Percentiles rank a stretch among this genome's conserved stretches.
These are phyloP conservation scores for Flexamia atlantica DNA, from an alignment of 2,888 invertebrate species.

Conservation along the genomic window DNA sequence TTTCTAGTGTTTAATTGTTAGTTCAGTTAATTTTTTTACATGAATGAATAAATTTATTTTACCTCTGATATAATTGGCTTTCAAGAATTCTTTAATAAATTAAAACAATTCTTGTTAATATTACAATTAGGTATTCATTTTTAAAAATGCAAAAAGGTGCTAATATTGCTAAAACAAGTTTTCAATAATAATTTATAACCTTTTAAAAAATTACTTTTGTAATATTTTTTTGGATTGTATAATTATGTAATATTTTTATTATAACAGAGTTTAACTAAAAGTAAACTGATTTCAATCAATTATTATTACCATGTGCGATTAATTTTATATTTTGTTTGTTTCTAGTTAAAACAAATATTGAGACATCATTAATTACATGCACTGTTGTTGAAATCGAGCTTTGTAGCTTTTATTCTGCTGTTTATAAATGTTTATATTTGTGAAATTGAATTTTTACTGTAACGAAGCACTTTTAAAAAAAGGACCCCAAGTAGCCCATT, in stretches of 20 bases:
- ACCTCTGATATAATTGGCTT: background rate
- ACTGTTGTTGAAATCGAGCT: conserved; percentile 65
- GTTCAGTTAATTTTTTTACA: no score
- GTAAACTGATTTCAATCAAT: conserved; percentile 16
- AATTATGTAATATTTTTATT: background rate
- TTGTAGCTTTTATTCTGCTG: conserved; percentile 64
- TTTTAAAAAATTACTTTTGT: conserved; percentile 9
- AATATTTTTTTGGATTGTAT: background rate
- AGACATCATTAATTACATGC: conserved; percentile 47
- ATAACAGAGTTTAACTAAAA: background rate
- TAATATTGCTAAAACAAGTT: background rate
- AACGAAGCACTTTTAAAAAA: conserved; percentile 62
- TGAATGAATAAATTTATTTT: background rate
- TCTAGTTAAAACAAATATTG: conserved; percentile 20
- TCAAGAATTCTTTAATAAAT: background rate
- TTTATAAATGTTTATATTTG: conserved; percentile 62
- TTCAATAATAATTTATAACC: background rate
- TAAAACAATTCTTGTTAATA: no score
- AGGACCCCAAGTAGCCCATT: background rate
- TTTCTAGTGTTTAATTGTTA: no score
- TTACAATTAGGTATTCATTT: background rate
- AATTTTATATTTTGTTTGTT: background rate
- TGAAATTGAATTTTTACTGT: conserved; percentile 59
- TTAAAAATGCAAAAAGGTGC: conserved; percentile 33
- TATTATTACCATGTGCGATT: background rate